Percentiles rank a stretch among this genome's conserved stretches.
Conservation (phyloP, 2,113 vertebrate genomes). For the human region DNA sequence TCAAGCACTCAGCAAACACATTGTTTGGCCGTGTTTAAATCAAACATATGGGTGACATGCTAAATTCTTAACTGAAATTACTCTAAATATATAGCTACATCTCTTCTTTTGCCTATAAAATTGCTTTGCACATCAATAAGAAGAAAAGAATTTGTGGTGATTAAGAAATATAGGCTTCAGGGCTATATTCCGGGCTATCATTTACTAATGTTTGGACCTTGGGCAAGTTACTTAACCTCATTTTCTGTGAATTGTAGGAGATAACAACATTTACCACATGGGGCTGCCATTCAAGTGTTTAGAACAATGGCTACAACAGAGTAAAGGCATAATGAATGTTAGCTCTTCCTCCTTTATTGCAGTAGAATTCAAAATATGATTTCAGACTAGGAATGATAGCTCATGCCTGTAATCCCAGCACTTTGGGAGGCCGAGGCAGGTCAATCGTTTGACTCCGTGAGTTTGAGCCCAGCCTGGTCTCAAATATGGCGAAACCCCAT, state of each 20-base stretch:
- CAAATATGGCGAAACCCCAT: too few relatives aligned
- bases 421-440: too few relatives aligned
- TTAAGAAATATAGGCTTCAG: not conserved
- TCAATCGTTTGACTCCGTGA: too few relatives aligned
- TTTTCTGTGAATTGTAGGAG: not conserved
- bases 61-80: not conserved
- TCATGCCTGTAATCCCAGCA: too few relatives aligned
- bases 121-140: not conserved
- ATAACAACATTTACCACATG: not conserved
- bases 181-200: not conserved
- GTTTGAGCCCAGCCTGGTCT: too few relatives aligned
- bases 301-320: not conserved
- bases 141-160: not conserved
- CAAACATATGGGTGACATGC: not conserved
- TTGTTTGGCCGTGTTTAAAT: not conserved
- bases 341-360: not conserved
- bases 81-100: not conserved
- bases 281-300: not conserved
- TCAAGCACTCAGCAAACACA: not conserved
- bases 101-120: not conserved
- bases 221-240: not conserved
- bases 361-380: not conserved
- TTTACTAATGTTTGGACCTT: not conserved
- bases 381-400: not conserved
- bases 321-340: not conserved